Base-by-base conservation (phyloP, 2,888 invertebrate genomes). In the Dolichomitus sp. region DNA sequence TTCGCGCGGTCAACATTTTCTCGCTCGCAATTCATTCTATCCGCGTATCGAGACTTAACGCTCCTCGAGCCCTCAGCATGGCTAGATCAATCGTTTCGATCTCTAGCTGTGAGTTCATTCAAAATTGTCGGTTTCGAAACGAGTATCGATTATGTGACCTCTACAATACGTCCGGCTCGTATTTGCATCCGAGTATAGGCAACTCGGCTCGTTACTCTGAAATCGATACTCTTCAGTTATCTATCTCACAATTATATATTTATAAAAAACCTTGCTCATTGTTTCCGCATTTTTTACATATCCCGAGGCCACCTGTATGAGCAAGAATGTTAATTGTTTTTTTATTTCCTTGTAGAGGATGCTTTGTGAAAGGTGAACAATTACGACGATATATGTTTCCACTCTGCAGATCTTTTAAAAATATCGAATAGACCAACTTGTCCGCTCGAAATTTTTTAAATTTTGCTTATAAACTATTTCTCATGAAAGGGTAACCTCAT, bases 41-140 rank as follows among this genome's bases (percentile, higher is more conserved):
- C 50, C 9, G 40, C 9, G 57, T 5, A 12, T 1, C 52, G 23
- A n/a, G n/a, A n/a, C 11, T 57, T 40, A 54, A 40, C 69, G 17
- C 23, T 59, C 9, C 33, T 0, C 33, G 2, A 27, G 23, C 27
- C 45, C 42, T 42, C 17, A 84, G 70, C 48, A 91, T 91, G 91
- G 88, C 89, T 54, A 87, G 87, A 77, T 75, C 84, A 37, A 84
- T 90, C 73, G 75, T 91, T 74, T 89, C 90, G 33, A 77, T 89
- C 33, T 87, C 89, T 27, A 88, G 87, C 69, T 91, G 91, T 91
- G 84, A 91, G 91, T 88, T 81, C 50, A 27, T 12, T 11, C 14
- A 14, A n/a, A 61, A 33, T 4, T 14, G 6, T 61, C 42, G 23
- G 2, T 12, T 14, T 45, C 78, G 27, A 69, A n/a, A 48, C 69